Percentiles rank a stretch among this genome's conserved stretches.
Evolutionary conservation across 2,113 vertebrate species (phyloP).

Genomic region (Phylloscopus whistleri): DNA sequence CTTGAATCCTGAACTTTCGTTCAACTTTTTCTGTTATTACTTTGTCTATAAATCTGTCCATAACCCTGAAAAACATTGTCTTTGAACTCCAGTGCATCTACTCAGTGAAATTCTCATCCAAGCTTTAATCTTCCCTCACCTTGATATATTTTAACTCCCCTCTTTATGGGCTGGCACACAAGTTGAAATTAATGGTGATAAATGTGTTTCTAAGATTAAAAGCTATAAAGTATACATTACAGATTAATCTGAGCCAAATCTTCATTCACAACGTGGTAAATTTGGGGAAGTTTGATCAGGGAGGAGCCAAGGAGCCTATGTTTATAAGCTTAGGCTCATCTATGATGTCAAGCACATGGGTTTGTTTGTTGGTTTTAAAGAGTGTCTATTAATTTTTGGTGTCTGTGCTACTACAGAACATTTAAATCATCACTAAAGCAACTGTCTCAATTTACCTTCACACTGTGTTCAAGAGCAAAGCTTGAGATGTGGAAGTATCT

Average conservation of each 20-base stretch:
- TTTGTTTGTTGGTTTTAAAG: neutral
- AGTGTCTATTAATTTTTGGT: neutral
- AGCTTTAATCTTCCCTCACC: conserved; percentile 33
- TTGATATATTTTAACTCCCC: conserved; percentile 2
- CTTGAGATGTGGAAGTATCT: neutral
- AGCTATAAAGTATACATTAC: neutral
- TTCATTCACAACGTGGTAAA: neutral
- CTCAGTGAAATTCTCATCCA: neutral
- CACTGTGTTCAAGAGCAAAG: neutral
- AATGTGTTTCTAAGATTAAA: conserved; percentile 11
- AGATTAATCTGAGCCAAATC: neutral
- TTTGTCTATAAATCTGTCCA: neutral
- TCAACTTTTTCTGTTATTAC: conserved; percentile 21
- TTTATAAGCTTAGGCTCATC: neutral
- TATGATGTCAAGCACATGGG: neutral
- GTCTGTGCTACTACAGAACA: neutral
- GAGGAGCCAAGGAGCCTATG: neutral
- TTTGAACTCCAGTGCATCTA: neutral
- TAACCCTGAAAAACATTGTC: neutral
- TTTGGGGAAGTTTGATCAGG: neutral
- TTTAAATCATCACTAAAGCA: neutral
- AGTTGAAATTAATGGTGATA: conserved; percentile 31
- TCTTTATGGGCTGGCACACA: neutral
- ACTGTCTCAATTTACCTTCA: neutral
- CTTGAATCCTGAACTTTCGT: conserved; percentile 32